Conservation (phyloP, 2,888 invertebrate genomes). For the Iphiclides podalirius region DNA sequence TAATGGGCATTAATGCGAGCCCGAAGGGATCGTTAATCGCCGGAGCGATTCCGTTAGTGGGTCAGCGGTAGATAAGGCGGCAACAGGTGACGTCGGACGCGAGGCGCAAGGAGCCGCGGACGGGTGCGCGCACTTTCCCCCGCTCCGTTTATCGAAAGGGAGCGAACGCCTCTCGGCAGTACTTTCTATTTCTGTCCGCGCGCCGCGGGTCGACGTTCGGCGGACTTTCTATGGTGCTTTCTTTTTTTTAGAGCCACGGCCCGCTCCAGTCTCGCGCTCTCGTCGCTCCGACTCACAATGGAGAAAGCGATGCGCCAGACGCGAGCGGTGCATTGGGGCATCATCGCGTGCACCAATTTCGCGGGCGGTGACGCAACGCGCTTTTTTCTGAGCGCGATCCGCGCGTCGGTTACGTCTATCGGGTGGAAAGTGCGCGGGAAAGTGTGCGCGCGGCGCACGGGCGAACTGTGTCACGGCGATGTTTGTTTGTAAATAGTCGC, state of each 20-base stretch:
- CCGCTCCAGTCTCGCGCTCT: constrained; percentile 41
- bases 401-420: constrained; percentile 78
- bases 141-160: constrained; percentile 65
- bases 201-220: constrained; percentile 70
- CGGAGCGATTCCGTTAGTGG: constrained; percentile 59
- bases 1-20: constrained; percentile 14
- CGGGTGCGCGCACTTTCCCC: constrained; percentile 61
- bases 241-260: constrained; percentile 56
- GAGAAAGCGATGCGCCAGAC: constrained; percentile 59
- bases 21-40: constrained; percentile 44
- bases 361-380: constrained; percentile 74
- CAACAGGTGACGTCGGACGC: constrained; percentile 40
- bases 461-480: constrained; percentile 66
- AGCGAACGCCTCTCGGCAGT: constrained; percentile 62
- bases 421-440: constrained; percentile 75
- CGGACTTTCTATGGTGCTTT: constrained; percentile 74
- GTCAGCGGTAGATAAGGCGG: constrained; percentile 52
- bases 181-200: constrained; percentile 78
- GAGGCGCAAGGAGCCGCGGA: constrained; percentile 25
- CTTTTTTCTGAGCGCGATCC: constrained; percentile 64
- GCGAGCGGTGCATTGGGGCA: constrained; percentile 70
- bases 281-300: constrained; percentile 63
- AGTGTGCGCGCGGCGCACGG: constrained; percentile 68
- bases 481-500: constrained; percentile 69
- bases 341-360: constrained; percentile 74